These are phyloP conservation scores for Drosophila miranda DNA, from an alignment of 1,140 invertebrate species.

Conservation along the genomic window DNA sequence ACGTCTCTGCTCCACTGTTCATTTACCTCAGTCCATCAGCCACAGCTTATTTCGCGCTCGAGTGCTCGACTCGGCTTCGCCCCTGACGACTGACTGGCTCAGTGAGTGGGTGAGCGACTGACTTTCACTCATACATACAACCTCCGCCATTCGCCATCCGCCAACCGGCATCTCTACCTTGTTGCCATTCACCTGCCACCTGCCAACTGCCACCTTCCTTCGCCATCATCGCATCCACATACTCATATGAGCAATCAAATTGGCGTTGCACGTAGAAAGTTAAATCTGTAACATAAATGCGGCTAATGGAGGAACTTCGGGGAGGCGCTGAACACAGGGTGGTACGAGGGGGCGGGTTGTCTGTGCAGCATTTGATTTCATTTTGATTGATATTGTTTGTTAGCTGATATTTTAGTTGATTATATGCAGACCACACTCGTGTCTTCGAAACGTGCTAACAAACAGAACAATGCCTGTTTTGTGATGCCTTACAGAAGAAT, in stretches of 20 bases:
- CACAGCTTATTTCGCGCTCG: conserved; percentile 70
- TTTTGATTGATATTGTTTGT: conserved; percentile 71
- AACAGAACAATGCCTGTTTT: not conserved
- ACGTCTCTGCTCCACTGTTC: conserved; percentile 45
- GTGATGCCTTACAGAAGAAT: not conserved
- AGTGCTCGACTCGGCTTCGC: conserved; percentile 34
- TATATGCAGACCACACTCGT: conserved; percentile 35
- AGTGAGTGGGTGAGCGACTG: conserved; percentile 17
- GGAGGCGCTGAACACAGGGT: not conserved
- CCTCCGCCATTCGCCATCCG: not conserved
- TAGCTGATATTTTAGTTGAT: conserved; percentile 67
- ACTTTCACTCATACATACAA: not conserved
- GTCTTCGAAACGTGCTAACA: conserved; percentile 11
- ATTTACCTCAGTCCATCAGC: conserved; percentile 73
- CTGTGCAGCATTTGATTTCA: conserved; percentile 47
- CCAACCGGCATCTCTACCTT: not conserved
- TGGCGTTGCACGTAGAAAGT: conserved; percentile 57
- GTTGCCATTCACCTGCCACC: conserved; percentile 23
- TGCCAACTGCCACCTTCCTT: not conserved
- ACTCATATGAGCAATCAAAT: conserved; percentile 54
- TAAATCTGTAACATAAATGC: conserved; percentile 60
- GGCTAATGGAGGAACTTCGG: conserved; percentile 5
- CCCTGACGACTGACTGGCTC: conserved; percentile 18
- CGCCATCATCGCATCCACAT: not conserved
- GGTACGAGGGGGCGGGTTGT: not conserved